Conservation (phyloP, 2,113 vertebrate genomes). For the Chinchilla lanigera region DNA sequence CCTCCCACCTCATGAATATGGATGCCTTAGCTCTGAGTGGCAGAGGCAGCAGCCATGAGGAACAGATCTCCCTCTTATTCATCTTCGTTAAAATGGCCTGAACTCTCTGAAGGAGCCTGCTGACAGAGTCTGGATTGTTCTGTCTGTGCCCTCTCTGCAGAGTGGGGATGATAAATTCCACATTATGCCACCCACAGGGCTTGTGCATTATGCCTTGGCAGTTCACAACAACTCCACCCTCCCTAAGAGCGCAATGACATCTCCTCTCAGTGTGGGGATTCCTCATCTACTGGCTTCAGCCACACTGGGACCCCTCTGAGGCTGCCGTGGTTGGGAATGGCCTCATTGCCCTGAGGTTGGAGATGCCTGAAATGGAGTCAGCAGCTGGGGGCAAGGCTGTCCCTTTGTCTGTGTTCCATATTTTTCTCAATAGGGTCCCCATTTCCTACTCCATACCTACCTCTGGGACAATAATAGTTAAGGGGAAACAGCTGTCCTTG, state of each 20-base stretch:
- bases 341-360: background rate
- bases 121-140: conserved; percentile 68
- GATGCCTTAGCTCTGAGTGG: background rate
- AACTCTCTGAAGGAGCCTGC: conserved; percentile 41
- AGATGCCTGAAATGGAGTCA: background rate
- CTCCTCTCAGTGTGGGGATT: conserved; percentile 51
- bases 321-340: background rate
- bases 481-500: background rate
- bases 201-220: conserved; percentile 66
- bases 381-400: background rate
- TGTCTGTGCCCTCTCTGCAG: background rate
- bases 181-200: conserved; percentile 81
- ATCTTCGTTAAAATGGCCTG: conserved; percentile 51
- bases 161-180: conserved; percentile 65
- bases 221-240: background rate
- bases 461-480: background rate
- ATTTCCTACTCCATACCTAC: background rate
- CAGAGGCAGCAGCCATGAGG: background rate
- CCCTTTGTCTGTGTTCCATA: background rate
- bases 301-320: conserved; percentile 35
- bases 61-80: background rate
- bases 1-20: conserved; percentile 35
- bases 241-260: conserved; percentile 53
- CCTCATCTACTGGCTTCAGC: background rate
- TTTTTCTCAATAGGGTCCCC: background rate